Evolutionary conservation across 2,888 invertebrate species (phyloP).

Genomic region (Cabera pusaria): DNA sequence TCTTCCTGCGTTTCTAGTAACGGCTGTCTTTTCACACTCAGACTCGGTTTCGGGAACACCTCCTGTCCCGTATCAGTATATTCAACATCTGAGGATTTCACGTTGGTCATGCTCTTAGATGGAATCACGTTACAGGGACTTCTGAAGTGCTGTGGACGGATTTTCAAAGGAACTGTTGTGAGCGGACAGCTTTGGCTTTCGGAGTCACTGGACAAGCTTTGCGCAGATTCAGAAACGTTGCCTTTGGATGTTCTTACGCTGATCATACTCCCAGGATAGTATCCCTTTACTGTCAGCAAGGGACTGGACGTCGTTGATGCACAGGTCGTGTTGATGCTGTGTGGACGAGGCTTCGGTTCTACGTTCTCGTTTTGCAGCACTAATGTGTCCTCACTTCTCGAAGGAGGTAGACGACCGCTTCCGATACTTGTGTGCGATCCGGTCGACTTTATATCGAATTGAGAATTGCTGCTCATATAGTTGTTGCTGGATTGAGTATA

Average conservation of each 20-base stretch:
- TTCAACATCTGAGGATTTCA: slow-evolving; percentile 78
- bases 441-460: slow-evolving; percentile 69
- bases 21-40: slow-evolving; percentile 77
- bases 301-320: slow-evolving; percentile 88
- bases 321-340: slow-evolving; percentile 81
- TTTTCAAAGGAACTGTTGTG: slow-evolving; percentile 79
- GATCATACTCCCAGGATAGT: slow-evolving; percentile 85
- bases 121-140: slow-evolving; percentile 71
- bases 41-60: slow-evolving; percentile 53
- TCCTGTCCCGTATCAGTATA: slow-evolving; percentile 73
- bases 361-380: slow-evolving; percentile 69
- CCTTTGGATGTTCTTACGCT: slow-evolving; percentile 85
- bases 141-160: slow-evolving; percentile 76
- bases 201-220: slow-evolving; percentile 86
- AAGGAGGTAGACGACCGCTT: slow-evolving; percentile 86
- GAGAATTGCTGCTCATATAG: slow-evolving; percentile 69
- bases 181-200: slow-evolving; percentile 83
- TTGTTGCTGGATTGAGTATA: slow-evolving; percentile 80
- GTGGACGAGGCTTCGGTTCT: slow-evolving; percentile 79
- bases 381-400: slow-evolving; percentile 91
- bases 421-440: slow-evolving; percentile 67
- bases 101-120: slow-evolving; percentile 85
- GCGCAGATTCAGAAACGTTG: slow-evolving; percentile 85
- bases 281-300: slow-evolving; percentile 84
- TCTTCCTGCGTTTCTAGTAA: slow-evolving; percentile 70